Conservation (phyloP, 1,140 invertebrate genomes). For the Drosophila obscura region DNA sequence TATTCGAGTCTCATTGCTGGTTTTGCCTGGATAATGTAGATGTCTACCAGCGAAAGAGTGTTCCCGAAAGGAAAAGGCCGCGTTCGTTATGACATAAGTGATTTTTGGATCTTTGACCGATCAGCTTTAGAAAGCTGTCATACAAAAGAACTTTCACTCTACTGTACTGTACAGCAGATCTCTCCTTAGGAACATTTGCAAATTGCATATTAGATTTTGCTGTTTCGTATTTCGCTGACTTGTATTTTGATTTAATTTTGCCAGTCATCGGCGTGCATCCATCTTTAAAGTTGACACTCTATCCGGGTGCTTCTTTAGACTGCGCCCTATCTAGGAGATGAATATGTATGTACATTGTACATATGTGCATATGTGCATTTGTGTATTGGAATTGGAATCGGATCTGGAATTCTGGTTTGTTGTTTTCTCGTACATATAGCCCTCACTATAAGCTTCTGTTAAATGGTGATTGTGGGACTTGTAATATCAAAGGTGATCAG, state of each 20-base stretch:
- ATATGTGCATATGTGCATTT: too few species aligned
- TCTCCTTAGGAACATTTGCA: conserved; percentile 1
- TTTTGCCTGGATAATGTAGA: too few species aligned
- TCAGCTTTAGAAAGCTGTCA: too few species aligned
- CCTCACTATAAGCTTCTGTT: neutral
- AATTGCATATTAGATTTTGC: conserved; percentile 25
- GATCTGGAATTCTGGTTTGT: neutral
- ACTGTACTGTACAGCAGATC: neutral
- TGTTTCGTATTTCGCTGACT: neutral
- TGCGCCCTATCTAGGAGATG: neutral
- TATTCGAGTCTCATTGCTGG: conserved; percentile 5
- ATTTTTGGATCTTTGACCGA: too few species aligned
- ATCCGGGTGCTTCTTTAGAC: neutral
- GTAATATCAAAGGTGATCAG: neutral
- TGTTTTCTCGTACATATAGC: neutral
- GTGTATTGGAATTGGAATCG: too few species aligned
- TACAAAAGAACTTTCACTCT: too few species aligned
- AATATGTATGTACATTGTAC: too few species aligned
- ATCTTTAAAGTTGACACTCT: neutral
- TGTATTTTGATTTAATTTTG: neutral
- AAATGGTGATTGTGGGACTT: neutral
- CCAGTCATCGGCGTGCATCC: neutral
- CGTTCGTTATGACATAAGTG: too few species aligned
- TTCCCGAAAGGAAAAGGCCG: too few species aligned
- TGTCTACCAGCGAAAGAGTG: too few species aligned